Base-by-base conservation (phyloP, 1,140 invertebrate genomes). In the Monomorium pharaonis region DNA sequence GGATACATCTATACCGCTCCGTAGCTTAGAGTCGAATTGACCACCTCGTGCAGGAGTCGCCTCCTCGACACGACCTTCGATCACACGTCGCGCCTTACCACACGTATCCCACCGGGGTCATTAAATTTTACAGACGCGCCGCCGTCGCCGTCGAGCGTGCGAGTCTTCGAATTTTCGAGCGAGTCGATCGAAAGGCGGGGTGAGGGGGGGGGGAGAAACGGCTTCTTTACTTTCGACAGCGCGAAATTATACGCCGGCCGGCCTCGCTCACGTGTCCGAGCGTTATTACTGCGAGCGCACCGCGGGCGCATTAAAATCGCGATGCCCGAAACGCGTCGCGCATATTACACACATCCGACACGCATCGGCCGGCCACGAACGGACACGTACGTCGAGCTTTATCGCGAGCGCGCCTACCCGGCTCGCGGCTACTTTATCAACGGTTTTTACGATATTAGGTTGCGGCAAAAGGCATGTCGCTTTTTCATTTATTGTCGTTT, bases 401-500 rank as follows among this genome's bases (percentile, higher is more conserved):
- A 83, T 74, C 72, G 67, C 67, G 51, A 47, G 30, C 74, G 33
- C 51, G 51, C 24, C n/a, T n/a, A n/a, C n/a, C 37, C 67, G 67
- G 67, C 51, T 83, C 58, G 78, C 78, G 67, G 78, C 78, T 47
- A 58, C 78, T 83, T 83, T 83, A 83, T 83, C 78, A 83, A 58
- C 78, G 37, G 51, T 72, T 83, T n/a, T 72, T 83, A 74, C 70
- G 67, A 83, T 72, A 74, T 83, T 83, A 83, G 78, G 24, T 83
- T 83, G 67, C n/a, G 76, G 27, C 67, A 47, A 83, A 74, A 72
- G 67, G 78, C 78, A 74, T 51, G 78, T 74, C 67, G 78, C 67
- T 58, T 83, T 83, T 83, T 74, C 78, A 83, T 83, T 72, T 83
- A 83, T 74, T 67, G 54, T 83, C 78, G 67, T 58, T 83, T 83